Evolutionary conservation across 2,888 invertebrate species (phyloP), one percentile per base, ranked within the genome.

Genomic region (Drosophila meridiana): DNA sequence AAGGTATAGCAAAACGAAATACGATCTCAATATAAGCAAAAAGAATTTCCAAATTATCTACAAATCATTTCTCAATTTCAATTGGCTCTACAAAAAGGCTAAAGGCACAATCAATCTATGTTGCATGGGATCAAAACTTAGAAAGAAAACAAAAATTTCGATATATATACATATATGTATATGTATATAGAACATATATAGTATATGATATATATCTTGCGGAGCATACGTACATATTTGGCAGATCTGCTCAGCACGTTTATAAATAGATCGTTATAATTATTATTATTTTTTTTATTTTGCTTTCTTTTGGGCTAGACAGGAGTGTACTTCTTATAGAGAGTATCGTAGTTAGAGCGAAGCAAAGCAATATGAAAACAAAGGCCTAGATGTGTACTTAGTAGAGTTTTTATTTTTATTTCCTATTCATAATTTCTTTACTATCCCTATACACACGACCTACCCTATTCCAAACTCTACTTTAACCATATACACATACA

Each of bases 71-170:
- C 64, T 79, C 56, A 50, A 69, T 64, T 78, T 78, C 61, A 72
- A 79, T 77, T 78, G 80, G 75, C 77, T 79, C 80, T 77, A 73
- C 64, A 55, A 53, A 73, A 83, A 78, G 70, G 83, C 86, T 85
- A 82, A 78, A 78, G 82, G 79, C 84, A 89, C 87, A 89, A 88
- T 85, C 83, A 88, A 82, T 76, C 60, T 73, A 78, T 77, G 88
- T 90, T 89, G 87, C 90, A 89, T 76, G 89, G 89, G 89, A 89
- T 85, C 90, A 89, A 89, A 89, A 89, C 80, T 86, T 84, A 86
- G 83, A 73, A 72, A 73, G 59, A 72, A 63, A 59, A 59, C 67
- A 47, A 66, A 43, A 60, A 58, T 59, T 59, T 61, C 34, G 36
- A 58, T 36, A 72, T 48, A 68, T 42, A 57, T 43, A 72, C 11